These are phyloP conservation scores for Thymelicus lineola DNA, from an alignment of 2,888 invertebrate genomes.

Conservation along the genomic window DNA sequence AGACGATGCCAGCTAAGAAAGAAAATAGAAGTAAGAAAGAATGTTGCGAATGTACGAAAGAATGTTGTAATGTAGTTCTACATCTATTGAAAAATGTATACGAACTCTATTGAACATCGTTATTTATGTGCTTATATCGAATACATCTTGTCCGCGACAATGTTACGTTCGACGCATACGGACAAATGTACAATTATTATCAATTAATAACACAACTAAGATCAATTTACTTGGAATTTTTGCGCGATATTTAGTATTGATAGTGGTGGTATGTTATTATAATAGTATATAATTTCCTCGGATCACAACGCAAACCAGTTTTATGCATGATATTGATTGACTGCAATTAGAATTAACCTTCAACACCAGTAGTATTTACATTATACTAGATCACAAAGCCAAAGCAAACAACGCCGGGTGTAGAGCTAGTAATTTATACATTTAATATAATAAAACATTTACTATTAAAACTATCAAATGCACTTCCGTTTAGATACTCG, in stretches of 20 bases:
- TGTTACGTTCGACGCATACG: neutral
- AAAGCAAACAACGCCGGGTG: too few relatives aligned
- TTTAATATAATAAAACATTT: too few relatives aligned
- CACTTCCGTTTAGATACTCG: too few relatives aligned
- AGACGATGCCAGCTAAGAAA: too few relatives aligned
- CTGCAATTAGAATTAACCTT: constrained; percentile 73
- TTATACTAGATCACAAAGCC: neutral
- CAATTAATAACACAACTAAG: constrained; percentile 9
- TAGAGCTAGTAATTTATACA: too few relatives aligned
- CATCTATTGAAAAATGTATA: too few relatives aligned
- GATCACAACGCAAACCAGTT: constrained; percentile 61
- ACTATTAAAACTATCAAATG: too few relatives aligned
- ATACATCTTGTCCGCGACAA: neutral
- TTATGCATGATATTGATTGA: constrained; percentile 59
- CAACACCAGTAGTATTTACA: constrained; percentile 52
- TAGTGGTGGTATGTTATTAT: constrained; percentile 5
- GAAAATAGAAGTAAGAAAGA: too few relatives aligned
- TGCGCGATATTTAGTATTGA: constrained; percentile 11
- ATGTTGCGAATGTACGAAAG: too few relatives aligned
- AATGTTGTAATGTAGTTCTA: too few relatives aligned
- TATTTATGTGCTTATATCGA: too few relatives aligned
- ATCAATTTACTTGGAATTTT: constrained; percentile 33
- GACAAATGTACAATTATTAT: neutral
- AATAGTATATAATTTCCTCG: constrained; percentile 42
- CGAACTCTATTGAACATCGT: too few relatives aligned